Conservation (phyloP, 2,888 invertebrate genomes). For the Ellobium chinense region DNA sequence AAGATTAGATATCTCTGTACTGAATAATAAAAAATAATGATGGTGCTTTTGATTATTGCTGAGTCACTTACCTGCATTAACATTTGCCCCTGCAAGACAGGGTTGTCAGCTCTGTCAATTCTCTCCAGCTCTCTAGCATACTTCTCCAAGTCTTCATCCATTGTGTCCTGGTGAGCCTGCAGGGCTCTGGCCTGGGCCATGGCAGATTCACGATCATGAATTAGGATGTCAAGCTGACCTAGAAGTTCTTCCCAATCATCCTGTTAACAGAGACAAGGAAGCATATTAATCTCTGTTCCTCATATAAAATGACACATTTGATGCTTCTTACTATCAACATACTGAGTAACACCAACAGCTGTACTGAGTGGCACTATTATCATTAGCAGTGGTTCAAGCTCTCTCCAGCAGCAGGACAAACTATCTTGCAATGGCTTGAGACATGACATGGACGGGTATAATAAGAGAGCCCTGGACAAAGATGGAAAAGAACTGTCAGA, state of each 20-base stretch:
- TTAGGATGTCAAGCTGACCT: constrained; percentile 70
- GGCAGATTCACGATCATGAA: constrained; percentile 63
- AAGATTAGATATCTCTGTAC: too few species aligned
- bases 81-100: constrained; percentile 61
- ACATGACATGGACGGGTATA: too few species aligned
- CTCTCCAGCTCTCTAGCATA: constrained; percentile 70
- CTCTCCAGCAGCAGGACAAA: too few species aligned
- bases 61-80: constrained; percentile 63
- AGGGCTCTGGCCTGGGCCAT: constrained; percentile 61
- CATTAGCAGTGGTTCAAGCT: too few species aligned
- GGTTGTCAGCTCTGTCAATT: constrained; percentile 65
- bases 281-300: too few species aligned
- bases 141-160: constrained; percentile 71
- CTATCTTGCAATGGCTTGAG: too few species aligned
- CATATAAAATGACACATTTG: too few species aligned
- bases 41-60: background rate
- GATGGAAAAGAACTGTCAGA: too few species aligned
- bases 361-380: too few species aligned
- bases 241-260: constrained; percentile 64
- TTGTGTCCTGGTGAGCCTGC: constrained; percentile 66
- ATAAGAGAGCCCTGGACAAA: too few species aligned
- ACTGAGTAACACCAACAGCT: too few species aligned
- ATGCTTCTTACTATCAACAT: too few species aligned
- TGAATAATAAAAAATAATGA: background rate
- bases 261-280: background rate